Percentiles rank a stretch among this genome's conserved stretches.
Conservation (phyloP, 2,113 vertebrate genomes). For the Acinonyx jubatus region DNA sequence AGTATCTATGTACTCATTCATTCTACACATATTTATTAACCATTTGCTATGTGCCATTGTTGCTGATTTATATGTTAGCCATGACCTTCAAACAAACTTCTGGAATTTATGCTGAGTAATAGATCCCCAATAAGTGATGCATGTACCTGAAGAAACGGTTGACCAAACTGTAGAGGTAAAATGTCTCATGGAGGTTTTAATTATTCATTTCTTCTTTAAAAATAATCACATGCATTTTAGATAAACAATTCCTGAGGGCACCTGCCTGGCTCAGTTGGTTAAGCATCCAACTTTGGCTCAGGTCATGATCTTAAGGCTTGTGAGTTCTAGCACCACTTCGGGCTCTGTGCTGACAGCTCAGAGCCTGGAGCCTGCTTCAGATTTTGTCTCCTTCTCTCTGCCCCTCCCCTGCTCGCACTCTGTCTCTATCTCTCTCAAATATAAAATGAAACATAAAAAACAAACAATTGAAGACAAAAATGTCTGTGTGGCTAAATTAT, state of each 20-base stretch:
- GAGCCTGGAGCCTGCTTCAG: too few species aligned
- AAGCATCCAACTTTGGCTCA: too few species aligned
- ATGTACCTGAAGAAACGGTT: neutral
- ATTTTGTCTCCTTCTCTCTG: too few species aligned
- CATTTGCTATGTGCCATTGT: neutral
- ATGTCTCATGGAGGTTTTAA: neutral
- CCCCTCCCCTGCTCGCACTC: too few species aligned
- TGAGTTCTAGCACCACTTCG: too few species aligned
- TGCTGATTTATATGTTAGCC: neutral
- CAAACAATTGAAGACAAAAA: neutral
- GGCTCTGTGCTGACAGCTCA: too few species aligned
- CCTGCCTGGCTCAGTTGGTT: too few species aligned
- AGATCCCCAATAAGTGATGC: neutral
- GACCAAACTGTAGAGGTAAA: neutral
- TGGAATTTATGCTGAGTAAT: neutral
- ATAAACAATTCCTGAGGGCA: neutral
- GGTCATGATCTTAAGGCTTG: too few species aligned
- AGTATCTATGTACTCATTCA: neutral
- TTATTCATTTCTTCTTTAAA: neutral
- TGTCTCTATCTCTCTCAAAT: too few species aligned
- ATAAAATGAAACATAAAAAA: too few species aligned
- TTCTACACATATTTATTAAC: neutral
- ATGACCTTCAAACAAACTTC: neutral
- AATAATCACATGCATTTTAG: neutral
- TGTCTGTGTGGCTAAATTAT: neutral